These are phyloP conservation scores for Vulpes ferrilata DNA, from an alignment of 2,113 vertebrate species.

Conservation along the genomic window DNA sequence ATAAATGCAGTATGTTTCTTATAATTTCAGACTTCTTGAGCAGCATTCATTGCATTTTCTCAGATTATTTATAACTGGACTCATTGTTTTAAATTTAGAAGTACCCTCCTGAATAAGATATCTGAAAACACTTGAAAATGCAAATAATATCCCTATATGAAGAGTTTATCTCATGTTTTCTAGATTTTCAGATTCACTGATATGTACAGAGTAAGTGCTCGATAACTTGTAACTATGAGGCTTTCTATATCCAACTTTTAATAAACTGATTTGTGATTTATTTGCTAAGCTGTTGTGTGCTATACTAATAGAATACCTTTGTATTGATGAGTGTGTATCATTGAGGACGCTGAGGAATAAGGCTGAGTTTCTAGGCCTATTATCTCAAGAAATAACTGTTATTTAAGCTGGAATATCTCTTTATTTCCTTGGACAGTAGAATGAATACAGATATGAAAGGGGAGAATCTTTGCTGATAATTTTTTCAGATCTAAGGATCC, in stretches of 20 bases:
- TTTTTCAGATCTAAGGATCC: background rate
- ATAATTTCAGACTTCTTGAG: background rate
- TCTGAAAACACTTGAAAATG: background rate
- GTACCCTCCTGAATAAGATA: too few species aligned
- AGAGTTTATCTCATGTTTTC: background rate
- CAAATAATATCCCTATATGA: background rate
- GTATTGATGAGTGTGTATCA: too few species aligned
- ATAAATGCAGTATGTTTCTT: background rate
- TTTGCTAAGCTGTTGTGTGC: background rate
- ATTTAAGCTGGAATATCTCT: background rate
- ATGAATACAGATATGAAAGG: background rate
- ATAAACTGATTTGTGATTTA: background rate
- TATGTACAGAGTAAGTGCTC: background rate
- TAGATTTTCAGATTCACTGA: background rate
- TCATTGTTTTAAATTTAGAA: background rate
- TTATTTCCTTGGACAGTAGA: background rate
- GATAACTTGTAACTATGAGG: background rate
- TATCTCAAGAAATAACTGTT: background rate
- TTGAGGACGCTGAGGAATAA: rapidly evolving
- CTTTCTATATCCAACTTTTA: background rate
- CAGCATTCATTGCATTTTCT: background rate
- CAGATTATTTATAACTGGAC: background rate
- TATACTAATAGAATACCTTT: background rate
- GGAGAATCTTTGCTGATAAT: background rate
- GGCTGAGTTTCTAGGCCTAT: background rate